Evolutionary conservation across 1,140 invertebrate genomes (phyloP).

Genomic region (Drosophila guanche): DNA sequence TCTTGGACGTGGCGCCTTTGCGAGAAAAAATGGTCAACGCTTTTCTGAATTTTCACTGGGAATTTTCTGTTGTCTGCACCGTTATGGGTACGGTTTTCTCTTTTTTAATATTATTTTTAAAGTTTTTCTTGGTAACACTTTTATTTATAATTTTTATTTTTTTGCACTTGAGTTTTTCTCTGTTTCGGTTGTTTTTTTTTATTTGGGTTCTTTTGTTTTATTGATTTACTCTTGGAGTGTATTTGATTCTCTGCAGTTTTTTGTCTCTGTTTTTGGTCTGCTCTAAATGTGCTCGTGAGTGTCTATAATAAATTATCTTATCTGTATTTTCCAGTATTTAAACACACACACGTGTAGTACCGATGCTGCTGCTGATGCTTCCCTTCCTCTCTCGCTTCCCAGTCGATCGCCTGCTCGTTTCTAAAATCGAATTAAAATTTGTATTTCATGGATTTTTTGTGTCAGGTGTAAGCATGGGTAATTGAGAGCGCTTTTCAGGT

Average conservation of each 20-base stretch:
- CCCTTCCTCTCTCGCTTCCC: constrained; percentile 6
- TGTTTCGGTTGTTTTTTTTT: constrained; percentile 7
- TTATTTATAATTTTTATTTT: constrained; percentile 38
- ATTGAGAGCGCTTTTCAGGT: constrained; percentile 31
- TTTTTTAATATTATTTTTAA: constrained; percentile 29
- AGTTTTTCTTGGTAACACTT: constrained; percentile 10
- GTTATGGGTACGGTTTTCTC: constrained; percentile 21
- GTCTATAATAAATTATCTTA: constrained; percentile 70
- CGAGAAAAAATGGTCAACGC: constrained; percentile 64
- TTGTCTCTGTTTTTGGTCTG: constrained; percentile 23
- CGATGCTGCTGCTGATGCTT: constrained; percentile 1
- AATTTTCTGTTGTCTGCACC: constrained; percentile 29
- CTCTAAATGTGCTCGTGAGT: constrained; percentile 36
- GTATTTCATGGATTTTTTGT: constrained; percentile 43
- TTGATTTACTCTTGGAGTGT: constrained; percentile 52
- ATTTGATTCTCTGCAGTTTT: constrained; percentile 43
- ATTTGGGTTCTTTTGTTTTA: constrained; percentile 33
- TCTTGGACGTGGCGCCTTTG: constrained; percentile 77
- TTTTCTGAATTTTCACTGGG: constrained; percentile 40
- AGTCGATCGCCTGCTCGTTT: constrained; percentile 42
- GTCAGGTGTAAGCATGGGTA: constrained; percentile 60
- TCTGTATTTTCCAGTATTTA: constrained; percentile 79
- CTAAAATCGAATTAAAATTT: constrained; percentile 62
- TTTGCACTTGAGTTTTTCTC: constrained; percentile 45
- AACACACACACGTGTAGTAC: constrained; percentile 58